phyloP scores from a whole-genome alignment of 2,888 invertebrate genomes.

The Hetaerina titia region DNA sequence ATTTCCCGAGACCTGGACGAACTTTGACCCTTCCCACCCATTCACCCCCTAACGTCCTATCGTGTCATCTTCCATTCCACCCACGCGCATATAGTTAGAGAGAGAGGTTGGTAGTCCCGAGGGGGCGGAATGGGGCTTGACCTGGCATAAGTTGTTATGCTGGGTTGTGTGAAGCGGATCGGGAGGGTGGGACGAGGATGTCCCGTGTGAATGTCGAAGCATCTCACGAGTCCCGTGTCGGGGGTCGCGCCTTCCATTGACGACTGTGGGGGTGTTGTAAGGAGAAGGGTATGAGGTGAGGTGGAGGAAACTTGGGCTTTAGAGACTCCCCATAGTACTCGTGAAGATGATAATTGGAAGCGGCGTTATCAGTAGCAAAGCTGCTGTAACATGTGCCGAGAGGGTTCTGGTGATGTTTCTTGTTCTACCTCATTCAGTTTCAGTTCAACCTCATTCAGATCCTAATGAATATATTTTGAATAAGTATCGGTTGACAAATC shows the following conservation, averaged over 20 bases:
- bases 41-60: not conserved
- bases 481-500: too few relatives aligned
- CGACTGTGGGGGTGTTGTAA: not conserved
- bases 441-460: not conserved
- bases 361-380: not conserved
- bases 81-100: not conserved
- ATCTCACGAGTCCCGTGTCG: not conserved
- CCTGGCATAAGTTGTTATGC: not conserved
- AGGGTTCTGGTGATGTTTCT: not conserved
- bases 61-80: conserved; percentile 24
- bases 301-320: not conserved
- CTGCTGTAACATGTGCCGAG: not conserved
- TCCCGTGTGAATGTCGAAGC: too few relatives aligned
- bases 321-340: not conserved
- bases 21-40: conserved; percentile 6
- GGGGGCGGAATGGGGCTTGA: not conserved
- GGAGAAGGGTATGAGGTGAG: not conserved
- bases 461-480: too few relatives aligned
- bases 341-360: not conserved
- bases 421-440: not conserved
- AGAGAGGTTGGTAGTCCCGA: not conserved
- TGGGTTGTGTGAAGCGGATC: not conserved
- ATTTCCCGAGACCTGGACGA: not conserved
- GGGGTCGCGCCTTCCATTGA: not conserved
- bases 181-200: too few relatives aligned